These are phyloP conservation scores for Teleogryllus occipitalis DNA, from an alignment of 1,140 invertebrate genomes.

Conservation along the genomic window DNA sequence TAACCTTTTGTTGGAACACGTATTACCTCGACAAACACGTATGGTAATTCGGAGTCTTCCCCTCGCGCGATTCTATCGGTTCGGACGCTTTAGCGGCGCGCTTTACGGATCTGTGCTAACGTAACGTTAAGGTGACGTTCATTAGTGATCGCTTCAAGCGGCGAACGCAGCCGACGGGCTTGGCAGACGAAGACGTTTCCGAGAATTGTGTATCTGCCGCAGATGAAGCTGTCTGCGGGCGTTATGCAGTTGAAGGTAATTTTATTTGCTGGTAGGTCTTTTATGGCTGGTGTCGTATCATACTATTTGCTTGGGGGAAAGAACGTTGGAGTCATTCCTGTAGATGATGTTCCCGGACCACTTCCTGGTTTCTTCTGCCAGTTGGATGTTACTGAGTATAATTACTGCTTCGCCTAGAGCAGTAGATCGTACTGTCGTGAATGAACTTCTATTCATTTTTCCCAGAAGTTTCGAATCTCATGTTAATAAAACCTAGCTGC, in stretches of 20 bases:
- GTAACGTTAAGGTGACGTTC: neutral
- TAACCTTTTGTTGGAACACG: neutral
- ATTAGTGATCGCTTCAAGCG: neutral
- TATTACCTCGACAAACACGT: neutral
- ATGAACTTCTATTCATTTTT: too few relatives aligned
- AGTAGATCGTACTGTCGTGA: too few relatives aligned
- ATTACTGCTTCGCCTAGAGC: too few relatives aligned
- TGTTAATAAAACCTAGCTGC: too few relatives aligned
- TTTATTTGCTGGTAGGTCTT: neutral
- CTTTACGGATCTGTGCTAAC: neutral
- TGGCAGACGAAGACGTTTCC: neutral
- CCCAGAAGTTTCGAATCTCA: too few relatives aligned
- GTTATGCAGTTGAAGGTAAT: neutral
- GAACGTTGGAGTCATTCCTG: too few relatives aligned
- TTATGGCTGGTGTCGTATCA: neutral
- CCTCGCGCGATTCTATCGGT: neutral
- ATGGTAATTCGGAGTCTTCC: neutral
- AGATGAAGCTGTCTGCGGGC: neutral
- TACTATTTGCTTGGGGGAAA: neutral
- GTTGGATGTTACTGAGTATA: too few relatives aligned
- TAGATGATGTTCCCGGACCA: too few relatives aligned
- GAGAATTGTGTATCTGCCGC: neutral
- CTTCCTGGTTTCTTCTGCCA: too few relatives aligned
- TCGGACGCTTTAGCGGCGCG: neutral
- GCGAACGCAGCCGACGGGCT: neutral